Percentiles rank a stretch among this genome's conserved stretches.
Conservation (phyloP, 2,888 invertebrate species). For the Scaptomyza reducta region DNA sequence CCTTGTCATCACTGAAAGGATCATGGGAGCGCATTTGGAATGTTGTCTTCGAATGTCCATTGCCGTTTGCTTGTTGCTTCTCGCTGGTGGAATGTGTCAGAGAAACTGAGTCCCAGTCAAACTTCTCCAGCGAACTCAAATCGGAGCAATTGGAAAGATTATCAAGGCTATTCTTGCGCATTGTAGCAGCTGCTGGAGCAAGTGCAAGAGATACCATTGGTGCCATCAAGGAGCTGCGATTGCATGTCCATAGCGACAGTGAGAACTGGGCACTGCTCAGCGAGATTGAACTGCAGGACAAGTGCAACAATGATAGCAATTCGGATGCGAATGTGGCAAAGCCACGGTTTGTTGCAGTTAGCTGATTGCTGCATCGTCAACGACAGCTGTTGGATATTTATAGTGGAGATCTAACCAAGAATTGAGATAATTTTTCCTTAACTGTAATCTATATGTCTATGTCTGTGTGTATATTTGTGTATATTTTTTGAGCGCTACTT, state of each 20-base stretch:
- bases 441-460: conserved; percentile 4
- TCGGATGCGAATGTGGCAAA: conserved; percentile 61
- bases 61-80: conserved; percentile 79
- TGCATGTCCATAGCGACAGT: conserved; percentile 92
- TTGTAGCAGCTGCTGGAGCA: conserved; percentile 17
- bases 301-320: conserved; percentile 85
- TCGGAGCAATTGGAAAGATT: conserved; percentile 83
- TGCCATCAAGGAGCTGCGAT: conserved; percentile 88
- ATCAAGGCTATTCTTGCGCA: conserved; percentile 80
- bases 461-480: conserved; percentile 28
- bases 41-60: conserved; percentile 51
- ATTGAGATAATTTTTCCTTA: conserved; percentile 13
- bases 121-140: conserved; percentile 82
- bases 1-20: conserved; percentile 89
- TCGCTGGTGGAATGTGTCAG: conserved; percentile 64
- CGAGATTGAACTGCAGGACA: conserved; percentile 85
- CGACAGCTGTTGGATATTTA: conserved; percentile 29
- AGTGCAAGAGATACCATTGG: conserved; percentile 85
- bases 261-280: conserved; percentile 96
- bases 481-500: conserved; percentile 64
- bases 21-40: conserved; percentile 84
- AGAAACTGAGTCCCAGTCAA: conserved; percentile 83
- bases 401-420: conserved; percentile 21
- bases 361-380: conserved; percentile 76
- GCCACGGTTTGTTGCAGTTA: conserved; percentile 60